phyloP scores from a whole-genome alignment of 2,888 invertebrate genomes.

The Poecilus cupreus region DNA sequence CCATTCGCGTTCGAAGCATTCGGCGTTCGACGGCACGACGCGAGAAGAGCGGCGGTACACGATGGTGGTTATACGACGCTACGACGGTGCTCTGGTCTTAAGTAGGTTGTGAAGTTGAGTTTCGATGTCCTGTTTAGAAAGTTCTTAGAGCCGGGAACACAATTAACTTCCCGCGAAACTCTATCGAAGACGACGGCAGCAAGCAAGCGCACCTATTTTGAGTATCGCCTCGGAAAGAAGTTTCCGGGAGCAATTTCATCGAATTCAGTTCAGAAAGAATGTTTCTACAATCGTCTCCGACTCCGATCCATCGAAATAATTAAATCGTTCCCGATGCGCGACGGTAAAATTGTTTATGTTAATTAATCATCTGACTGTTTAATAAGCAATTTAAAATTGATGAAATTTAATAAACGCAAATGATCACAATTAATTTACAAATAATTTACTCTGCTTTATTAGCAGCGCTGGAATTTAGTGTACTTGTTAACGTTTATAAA shows the following conservation, averaged over 20 bases:
- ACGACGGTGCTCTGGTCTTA: constrained; percentile 20
- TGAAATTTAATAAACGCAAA: constrained; percentile 42
- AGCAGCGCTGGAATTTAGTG: constrained; percentile 1
- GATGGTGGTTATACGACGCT: constrained; percentile 8
- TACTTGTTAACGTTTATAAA: constrained; percentile 35
- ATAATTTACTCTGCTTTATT: constrained; percentile 37
- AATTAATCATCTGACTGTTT: constrained; percentile 43
- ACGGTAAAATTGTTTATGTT: constrained; percentile 33
- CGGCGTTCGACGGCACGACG: neutral
- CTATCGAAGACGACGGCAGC: neutral
- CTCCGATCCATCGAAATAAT: neutral
- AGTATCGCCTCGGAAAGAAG: constrained; percentile 18
- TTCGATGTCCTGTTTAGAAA: constrained; percentile 44
- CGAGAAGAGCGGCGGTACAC: neutral
- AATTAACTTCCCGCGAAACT: constrained; percentile 43
- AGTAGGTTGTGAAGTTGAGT: constrained; percentile 36
- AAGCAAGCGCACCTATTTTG: constrained; percentile 34
- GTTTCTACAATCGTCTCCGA: constrained; percentile 28
- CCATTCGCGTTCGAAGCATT: neutral
- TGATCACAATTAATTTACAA: constrained; percentile 38
- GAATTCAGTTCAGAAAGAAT: constrained; percentile 23
- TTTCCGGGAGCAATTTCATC: constrained; percentile 2
- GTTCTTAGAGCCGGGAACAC: constrained; percentile 30
- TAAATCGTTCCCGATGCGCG: neutral
- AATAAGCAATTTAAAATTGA: constrained; percentile 43